Conservation (phyloP, 2,113 vertebrate species). For the Arizona elegans region DNA sequence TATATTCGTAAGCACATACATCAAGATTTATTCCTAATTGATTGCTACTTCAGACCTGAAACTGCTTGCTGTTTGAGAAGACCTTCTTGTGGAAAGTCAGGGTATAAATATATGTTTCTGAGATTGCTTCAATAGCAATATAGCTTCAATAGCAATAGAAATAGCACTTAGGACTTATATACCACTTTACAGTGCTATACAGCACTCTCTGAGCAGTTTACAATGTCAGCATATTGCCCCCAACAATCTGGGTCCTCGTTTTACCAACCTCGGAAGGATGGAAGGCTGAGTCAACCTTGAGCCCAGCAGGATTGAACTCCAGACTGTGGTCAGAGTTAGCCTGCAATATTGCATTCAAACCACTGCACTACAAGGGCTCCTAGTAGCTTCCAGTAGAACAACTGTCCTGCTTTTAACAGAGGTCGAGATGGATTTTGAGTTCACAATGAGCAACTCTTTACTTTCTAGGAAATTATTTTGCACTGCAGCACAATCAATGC, state of each 20-base stretch:
- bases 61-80: not conserved
- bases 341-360: not conserved
- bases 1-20: constrained; percentile 24
- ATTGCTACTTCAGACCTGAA: not conserved
- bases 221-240: not conserved
- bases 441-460: not conserved
- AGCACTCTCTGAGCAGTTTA: not conserved
- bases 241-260: not conserved
- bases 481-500: not conserved
- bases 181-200: not conserved
- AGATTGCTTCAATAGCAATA: not conserved
- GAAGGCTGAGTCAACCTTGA: not conserved
- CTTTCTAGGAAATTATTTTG: not conserved
- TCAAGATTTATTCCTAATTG: not conserved
- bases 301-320: not conserved
- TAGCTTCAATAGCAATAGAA: not conserved
- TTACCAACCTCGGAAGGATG: not conserved
- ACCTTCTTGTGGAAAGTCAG: not conserved
- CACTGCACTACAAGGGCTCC: not conserved
- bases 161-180: not conserved
- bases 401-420: not conserved
- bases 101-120: not conserved
- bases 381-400: not conserved
- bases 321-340: not conserved
- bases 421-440: not conserved